phyloP scores from a whole-genome alignment of 2,797 vertebrate species.

The Apodemus agrarius region DNA sequence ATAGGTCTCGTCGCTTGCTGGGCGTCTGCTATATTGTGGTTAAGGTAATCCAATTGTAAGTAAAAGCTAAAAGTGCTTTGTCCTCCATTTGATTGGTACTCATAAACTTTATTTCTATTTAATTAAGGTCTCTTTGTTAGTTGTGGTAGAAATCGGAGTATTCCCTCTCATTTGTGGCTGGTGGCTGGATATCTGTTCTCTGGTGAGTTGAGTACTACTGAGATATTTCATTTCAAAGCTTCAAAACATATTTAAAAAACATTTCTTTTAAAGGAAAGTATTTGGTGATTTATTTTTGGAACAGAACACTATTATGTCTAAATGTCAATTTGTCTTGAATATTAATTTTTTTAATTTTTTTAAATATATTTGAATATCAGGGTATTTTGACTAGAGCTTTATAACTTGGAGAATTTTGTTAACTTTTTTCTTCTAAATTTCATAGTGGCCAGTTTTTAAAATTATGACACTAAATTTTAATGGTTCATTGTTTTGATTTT shows the following conservation, averaged over 20 bases:
- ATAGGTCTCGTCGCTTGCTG: constrained; percentile 94
- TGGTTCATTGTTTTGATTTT: constrained; percentile 31
- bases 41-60: constrained; percentile 90
- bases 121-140: constrained; percentile 94
- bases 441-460: background rate
- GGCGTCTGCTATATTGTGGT: constrained; percentile 99
- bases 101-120: constrained; percentile 56
- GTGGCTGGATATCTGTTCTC: constrained; percentile 99
- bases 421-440: constrained; percentile 48
- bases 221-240: background rate
- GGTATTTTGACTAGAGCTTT: constrained; percentile 23
- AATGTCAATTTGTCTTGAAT: constrained; percentile 42
- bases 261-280: constrained; percentile 58
- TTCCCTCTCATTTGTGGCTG: constrained; percentile 99
- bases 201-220: constrained; percentile 89
- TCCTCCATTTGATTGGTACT: constrained; percentile 30
- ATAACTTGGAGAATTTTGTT: constrained; percentile 46
- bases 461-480: constrained; percentile 8
- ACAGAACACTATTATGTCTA: background rate
- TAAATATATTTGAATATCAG: background rate
- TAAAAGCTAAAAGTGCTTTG: constrained; percentile 3
- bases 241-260: background rate
- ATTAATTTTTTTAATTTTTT: constrained; percentile 10
- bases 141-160: constrained; percentile 97
- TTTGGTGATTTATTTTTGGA: constrained; percentile 42